These are phyloP conservation scores for Ips nitidus DNA, from an alignment of 1,140 invertebrate genomes.

Conservation along the genomic window DNA sequence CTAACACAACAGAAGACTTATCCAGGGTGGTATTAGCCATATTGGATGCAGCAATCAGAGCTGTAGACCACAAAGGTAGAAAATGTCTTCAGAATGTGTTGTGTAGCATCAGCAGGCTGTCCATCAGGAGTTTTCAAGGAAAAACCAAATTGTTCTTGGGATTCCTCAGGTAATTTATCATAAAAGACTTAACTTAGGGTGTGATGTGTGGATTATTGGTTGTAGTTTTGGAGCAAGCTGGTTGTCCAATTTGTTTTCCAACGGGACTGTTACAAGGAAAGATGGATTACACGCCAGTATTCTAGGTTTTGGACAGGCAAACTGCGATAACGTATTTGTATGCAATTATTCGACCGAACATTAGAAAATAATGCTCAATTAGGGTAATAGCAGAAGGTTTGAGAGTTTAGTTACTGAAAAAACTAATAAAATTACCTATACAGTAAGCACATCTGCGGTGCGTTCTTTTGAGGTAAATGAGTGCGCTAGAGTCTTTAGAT, in stretches of 20 bases:
- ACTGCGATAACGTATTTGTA: constrained; percentile 10
- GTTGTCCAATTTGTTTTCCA: constrained; percentile 7
- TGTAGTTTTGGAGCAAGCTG: constrained; percentile 18
- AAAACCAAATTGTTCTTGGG: constrained; percentile 65
- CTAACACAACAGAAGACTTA: too few species aligned
- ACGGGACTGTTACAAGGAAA: constrained; percentile 2
- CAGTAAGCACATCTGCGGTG: constrained; percentile 72
- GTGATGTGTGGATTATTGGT: background rate
- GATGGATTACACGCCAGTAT: constrained; percentile 7
- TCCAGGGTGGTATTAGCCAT: constrained; percentile 49
- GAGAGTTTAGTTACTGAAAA: too few species aligned
- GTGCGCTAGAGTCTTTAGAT: constrained; percentile 40
- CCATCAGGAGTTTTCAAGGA: constrained; percentile 55
- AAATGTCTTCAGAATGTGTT: constrained; percentile 60
- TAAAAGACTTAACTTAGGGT: background rate
- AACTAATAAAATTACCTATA: too few species aligned
- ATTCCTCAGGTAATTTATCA: constrained; percentile 62
- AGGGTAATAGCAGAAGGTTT: too few species aligned
- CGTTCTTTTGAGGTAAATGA: constrained; percentile 56
- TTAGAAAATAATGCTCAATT: too few species aligned
- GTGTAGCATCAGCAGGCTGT: constrained; percentile 63
- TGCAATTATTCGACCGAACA: background rate
- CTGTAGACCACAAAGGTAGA: constrained; percentile 53
- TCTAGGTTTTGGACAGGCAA: constrained; percentile 11
- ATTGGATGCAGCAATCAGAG: constrained; percentile 56